Evolutionary conservation across 2,797 vertebrate species (phyloP).

Genomic region (Dendrocincla tyrannina): DNA sequence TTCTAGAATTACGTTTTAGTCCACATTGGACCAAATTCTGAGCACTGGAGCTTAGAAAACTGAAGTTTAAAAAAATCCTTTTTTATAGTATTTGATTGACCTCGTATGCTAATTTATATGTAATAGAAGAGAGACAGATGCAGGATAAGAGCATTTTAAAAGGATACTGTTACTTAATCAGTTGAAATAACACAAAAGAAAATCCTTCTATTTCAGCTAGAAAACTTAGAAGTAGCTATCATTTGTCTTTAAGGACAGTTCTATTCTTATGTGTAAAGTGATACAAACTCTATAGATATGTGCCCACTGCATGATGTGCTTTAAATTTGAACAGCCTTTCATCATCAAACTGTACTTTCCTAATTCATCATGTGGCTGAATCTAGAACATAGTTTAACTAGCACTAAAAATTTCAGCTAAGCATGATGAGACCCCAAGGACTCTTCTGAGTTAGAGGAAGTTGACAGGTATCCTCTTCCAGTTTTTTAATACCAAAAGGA

Average conservation of each 20-base stretch:
- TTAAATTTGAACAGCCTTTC: not conserved
- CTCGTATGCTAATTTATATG: not conserved
- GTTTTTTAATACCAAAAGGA: not conserved
- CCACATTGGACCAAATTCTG: too few species aligned
- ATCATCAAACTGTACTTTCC: not conserved
- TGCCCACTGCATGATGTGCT: not conserved
- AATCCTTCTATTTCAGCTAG: not conserved
- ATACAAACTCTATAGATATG: not conserved
- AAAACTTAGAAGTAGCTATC: not conserved
- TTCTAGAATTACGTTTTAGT: not conserved
- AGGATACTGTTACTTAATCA: not conserved
- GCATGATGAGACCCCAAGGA: not conserved
- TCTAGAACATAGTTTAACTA: not conserved
- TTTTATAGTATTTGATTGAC: not conserved
- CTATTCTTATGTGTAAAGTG: not conserved
- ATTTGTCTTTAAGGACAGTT: not conserved
- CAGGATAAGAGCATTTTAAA: not conserved
- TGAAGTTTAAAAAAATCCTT: accelerated
- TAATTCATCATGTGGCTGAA: not conserved
- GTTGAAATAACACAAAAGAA: not conserved
- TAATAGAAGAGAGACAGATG: not conserved
- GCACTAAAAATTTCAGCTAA: not conserved
- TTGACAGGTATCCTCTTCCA: not conserved
- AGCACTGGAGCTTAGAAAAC: not conserved
- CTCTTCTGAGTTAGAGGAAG: not conserved